phyloP scores from a whole-genome alignment of 2,888 invertebrate species.

The Eupsilia transversa region DNA sequence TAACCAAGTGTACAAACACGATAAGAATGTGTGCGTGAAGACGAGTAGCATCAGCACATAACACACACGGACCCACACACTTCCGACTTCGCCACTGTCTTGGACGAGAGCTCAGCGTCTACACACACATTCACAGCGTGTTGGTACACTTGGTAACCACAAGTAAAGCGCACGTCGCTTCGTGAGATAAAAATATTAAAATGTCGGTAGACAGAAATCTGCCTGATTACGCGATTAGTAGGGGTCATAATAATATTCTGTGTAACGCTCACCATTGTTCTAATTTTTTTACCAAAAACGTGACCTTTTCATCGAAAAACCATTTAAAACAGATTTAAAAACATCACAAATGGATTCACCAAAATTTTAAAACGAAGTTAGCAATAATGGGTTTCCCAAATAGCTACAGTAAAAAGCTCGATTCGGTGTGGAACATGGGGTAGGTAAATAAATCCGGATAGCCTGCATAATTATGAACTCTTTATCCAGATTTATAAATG shows the following conservation, averaged over 20 bases:
- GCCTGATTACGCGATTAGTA: neutral
- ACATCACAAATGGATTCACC: neutral
- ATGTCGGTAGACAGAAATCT: neutral
- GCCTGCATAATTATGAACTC: neutral
- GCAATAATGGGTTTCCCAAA: slow-evolving; percentile 7
- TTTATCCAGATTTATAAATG: too few relatives aligned
- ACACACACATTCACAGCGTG: too few relatives aligned
- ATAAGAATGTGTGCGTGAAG: too few relatives aligned
- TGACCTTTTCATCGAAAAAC: slow-evolving; percentile 13
- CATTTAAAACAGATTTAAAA: slow-evolving; percentile 4
- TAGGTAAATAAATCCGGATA: slow-evolving; percentile 1
- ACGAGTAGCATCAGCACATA: too few relatives aligned
- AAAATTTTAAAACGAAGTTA: slow-evolving; percentile 23
- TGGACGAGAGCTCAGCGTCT: too few relatives aligned
- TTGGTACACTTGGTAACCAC: too few relatives aligned
- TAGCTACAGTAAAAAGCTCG: neutral
- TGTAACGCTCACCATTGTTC: neutral
- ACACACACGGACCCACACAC: too few relatives aligned
- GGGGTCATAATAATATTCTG: too few relatives aligned
- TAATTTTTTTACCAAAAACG: neutral
- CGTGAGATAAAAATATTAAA: too few relatives aligned
- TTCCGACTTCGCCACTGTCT: too few relatives aligned
- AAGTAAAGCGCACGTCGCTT: too few relatives aligned
- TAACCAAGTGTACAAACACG: too few relatives aligned
- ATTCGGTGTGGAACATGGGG: slow-evolving; percentile 6